A percentile compares a stretch with the other conserved stretches of the same genome.
These are phyloP conservation scores for Oligia fasciuncula DNA, from an alignment of 2,888 invertebrate species.

Conservation along the genomic window DNA sequence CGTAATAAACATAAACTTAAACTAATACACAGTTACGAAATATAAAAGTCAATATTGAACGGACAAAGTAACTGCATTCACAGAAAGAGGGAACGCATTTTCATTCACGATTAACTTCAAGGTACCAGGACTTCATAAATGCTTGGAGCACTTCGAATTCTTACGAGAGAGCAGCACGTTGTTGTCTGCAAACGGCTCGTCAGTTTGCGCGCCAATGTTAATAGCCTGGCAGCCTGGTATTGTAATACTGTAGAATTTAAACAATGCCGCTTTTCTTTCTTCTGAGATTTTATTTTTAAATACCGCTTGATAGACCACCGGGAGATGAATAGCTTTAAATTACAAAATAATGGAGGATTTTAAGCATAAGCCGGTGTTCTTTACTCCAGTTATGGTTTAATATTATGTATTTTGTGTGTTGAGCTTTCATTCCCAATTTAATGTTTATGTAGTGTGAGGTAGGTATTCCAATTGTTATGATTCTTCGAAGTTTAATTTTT, in stretches of 20 bases:
- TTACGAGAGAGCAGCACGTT: slow-evolving; percentile 48
- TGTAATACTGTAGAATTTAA: slow-evolving; percentile 56
- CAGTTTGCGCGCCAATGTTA: slow-evolving; percentile 60
- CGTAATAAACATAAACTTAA: background rate
- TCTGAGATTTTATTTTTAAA: slow-evolving; percentile 15
- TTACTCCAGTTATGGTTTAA: background rate
- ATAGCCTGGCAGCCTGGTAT: slow-evolving; percentile 43
- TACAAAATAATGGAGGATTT: slow-evolving; percentile 6
- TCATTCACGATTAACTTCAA: slow-evolving; percentile 52
- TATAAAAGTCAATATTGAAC: slow-evolving; percentile 27
- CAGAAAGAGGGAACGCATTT: slow-evolving; percentile 35
- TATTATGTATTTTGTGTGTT: background rate
- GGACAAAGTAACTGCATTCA: slow-evolving; percentile 34
- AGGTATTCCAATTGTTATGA: background rate
- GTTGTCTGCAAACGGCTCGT: slow-evolving; percentile 56
- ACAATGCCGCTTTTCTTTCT: slow-evolving; percentile 39
- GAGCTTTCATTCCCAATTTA: background rate
- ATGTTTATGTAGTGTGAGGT: background rate
- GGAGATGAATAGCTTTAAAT: slow-evolving; percentile 17
- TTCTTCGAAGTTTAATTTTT: background rate
- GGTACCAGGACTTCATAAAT: slow-evolving; percentile 53
- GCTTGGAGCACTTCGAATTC: slow-evolving; percentile 55
- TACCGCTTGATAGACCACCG: slow-evolving; percentile 18
- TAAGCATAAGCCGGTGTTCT: background rate
- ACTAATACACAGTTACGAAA: slow-evolving; percentile 1